Evolutionary conservation across 2,888 invertebrate genomes (phyloP).

Genomic region (Drosophila limbata): DNA sequence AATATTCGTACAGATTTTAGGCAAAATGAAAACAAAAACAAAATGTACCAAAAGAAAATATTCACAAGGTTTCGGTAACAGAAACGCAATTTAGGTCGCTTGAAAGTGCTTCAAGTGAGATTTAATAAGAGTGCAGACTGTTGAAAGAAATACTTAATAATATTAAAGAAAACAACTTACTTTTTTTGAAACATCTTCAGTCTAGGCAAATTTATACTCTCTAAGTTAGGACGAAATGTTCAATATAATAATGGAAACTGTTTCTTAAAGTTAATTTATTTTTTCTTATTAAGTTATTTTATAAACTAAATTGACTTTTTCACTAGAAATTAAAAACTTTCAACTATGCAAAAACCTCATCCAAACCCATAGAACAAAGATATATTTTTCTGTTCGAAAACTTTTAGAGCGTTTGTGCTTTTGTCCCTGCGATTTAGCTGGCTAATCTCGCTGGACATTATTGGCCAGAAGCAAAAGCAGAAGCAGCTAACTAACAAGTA

Average conservation of each 20-base stretch:
- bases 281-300: neutral
- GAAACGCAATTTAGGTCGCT: slow-evolving; percentile 5
- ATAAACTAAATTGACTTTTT: neutral
- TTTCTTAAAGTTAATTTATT: too few species aligned
- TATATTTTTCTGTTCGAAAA: slow-evolving; percentile 3
- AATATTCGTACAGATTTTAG: slow-evolving; percentile 45
- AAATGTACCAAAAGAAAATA: slow-evolving; percentile 11
- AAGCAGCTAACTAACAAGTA: slow-evolving; percentile 50
- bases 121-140: slow-evolving; percentile 24
- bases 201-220: neutral
- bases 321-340: neutral
- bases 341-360: neutral
- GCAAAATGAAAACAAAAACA: slow-evolving; percentile 10
- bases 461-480: slow-evolving; percentile 21
- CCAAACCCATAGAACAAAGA: slow-evolving; percentile 3
- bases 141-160: slow-evolving; percentile 6
- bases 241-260: neutral
- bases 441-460: slow-evolving; percentile 38
- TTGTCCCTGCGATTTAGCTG: slow-evolving; percentile 19
- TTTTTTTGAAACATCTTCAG: slow-evolving; percentile 1
- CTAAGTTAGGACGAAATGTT: neutral
- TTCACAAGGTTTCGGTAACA: slow-evolving; percentile 3
- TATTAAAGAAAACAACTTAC: slow-evolving; percentile 5
- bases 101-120: slow-evolving; percentile 22
- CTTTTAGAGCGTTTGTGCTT: neutral